Evolutionary conservation across 2,888 invertebrate species (phyloP), one percentile per base, ranked within the genome.

Genomic region (Zeuzera pyrina): DNA sequence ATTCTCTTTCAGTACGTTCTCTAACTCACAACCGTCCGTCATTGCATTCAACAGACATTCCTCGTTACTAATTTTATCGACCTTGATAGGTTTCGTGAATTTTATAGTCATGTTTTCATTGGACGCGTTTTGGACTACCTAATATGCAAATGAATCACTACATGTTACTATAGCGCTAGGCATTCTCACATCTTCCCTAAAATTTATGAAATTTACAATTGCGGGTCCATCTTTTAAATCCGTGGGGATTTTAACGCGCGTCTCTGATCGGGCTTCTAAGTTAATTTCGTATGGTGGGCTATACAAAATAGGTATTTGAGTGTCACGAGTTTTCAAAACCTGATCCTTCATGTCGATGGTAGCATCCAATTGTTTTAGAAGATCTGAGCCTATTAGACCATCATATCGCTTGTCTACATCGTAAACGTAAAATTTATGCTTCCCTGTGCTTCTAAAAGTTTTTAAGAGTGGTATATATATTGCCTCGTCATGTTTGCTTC

Each of bases 131-230:
- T 41, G 35, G 11, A 37, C 34, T 8, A 39, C 11, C 8, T 33
- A 36, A 15, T 29, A 19, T 2, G 39, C 41, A 15, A 28, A 36
- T 5, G 33, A 31, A 35, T 42, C 32, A 8, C 12, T 13, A 19
- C 37, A 42, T n/a, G 19, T 39, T 8, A 42, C 35, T 8, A 36
- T n/a, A 4, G 39, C 36, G n/a, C 32, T 19, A 3, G 34, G 36
- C 38, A 39, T 42, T 13, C 35, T 8, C 6, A 42, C 36, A 2
- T 33, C 36, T 26, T 34, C 21, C 3, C 12, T n/a, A 28, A 42
- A 42, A 24, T 36, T 19, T 14, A 15, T 15, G 23, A 22, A 35
- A 21, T 41, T 22, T 15, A 41, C 15, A 15, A 38, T 28, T 2
- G 36, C 14, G 43, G 15, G 31, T 35, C 42, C 36, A 11, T 11